Percentiles rank a stretch among this genome's conserved stretches.
Evolutionary conservation across 2,113 vertebrate species (phyloP).

Genomic region (Vombatus ursinus): DNA sequence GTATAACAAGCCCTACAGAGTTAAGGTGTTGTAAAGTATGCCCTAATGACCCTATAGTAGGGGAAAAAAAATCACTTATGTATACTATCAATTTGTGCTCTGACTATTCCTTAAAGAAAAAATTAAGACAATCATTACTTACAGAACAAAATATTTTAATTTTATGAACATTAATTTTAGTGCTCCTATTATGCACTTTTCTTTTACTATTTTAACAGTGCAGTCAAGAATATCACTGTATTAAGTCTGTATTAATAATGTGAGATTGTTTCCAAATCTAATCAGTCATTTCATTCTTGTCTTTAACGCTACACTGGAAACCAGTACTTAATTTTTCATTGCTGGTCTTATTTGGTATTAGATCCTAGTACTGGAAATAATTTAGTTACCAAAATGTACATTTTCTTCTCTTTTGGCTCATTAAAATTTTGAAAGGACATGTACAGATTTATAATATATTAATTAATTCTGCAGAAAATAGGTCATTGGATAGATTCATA

Average conservation of each 20-base stretch:
- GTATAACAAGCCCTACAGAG: slow-evolving; percentile 1
- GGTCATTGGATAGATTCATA: slow-evolving; percentile 68
- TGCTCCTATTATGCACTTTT: slow-evolving; percentile 22
- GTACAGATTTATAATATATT: slow-evolving; percentile 63
- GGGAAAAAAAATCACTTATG: slow-evolving; percentile 18
- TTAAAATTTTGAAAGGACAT: slow-evolving; percentile 57
- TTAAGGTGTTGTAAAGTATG: slow-evolving; percentile 26
- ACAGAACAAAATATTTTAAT: slow-evolving; percentile 58
- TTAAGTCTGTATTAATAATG: background rate
- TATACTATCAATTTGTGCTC: slow-evolving; percentile 56
- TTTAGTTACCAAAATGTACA: slow-evolving; percentile 53
- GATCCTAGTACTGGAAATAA: slow-evolving; percentile 39
- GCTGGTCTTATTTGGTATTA: slow-evolving; percentile 34
- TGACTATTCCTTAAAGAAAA: slow-evolving; percentile 42
- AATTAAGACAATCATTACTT: slow-evolving; percentile 31
- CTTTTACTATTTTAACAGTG: slow-evolving; percentile 17
- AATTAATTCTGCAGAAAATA: slow-evolving; percentile 71
- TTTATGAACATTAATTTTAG: slow-evolving; percentile 43
- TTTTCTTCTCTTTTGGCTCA: slow-evolving; percentile 64
- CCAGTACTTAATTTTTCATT: slow-evolving; percentile 6
- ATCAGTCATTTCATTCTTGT: slow-evolving; percentile 26
- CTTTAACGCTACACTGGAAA: slow-evolving; percentile 32
- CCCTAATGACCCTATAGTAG: slow-evolving; percentile 6
- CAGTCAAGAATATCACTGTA: background rate
- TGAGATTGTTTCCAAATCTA: slow-evolving; percentile 23